Percentiles rank a stretch among this genome's conserved stretches.
These are phyloP conservation scores for Eolophus roseicapilla DNA, from an alignment of 2,113 vertebrate genomes.

Conservation along the genomic window DNA sequence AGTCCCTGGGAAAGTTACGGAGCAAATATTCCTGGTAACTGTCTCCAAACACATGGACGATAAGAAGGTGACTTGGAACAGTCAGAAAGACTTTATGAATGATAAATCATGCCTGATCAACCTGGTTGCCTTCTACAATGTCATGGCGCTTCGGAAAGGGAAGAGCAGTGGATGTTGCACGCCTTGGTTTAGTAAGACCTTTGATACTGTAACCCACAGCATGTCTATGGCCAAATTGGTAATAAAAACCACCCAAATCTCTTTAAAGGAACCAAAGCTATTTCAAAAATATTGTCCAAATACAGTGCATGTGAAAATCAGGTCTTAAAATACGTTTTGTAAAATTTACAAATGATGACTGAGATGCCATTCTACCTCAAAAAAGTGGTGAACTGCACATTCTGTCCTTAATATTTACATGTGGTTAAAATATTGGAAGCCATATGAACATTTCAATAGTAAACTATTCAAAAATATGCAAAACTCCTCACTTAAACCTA, in stretches of 20 bases:
- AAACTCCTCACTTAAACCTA: not conserved
- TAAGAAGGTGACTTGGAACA: not conserved
- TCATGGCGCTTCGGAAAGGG: not conserved
- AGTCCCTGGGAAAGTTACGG: not conserved
- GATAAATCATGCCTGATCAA: not conserved
- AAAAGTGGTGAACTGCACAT: not conserved
- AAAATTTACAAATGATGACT: not conserved
- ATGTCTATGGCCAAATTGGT: not conserved
- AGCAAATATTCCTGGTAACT: not conserved
- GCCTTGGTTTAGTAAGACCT: not conserved
- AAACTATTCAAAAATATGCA: not conserved
- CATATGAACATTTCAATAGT: not conserved
- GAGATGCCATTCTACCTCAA: not conserved
- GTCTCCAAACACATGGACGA: not conserved
- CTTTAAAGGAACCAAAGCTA: not conserved
- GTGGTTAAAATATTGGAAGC: not conserved
- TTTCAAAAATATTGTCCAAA: not conserved
- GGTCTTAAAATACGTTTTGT: not conserved
- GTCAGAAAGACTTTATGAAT: not conserved
- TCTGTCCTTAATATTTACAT: not conserved
- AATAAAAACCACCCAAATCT: not conserved
- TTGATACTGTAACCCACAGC: not conserved
- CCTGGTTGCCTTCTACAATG: not conserved
- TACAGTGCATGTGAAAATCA: not conserved
- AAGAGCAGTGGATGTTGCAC: not conserved